Percentiles rank a stretch among this genome's conserved stretches.
phyloP scores from a whole-genome alignment of 2,113 vertebrate species.

The Otus sunia region DNA sequence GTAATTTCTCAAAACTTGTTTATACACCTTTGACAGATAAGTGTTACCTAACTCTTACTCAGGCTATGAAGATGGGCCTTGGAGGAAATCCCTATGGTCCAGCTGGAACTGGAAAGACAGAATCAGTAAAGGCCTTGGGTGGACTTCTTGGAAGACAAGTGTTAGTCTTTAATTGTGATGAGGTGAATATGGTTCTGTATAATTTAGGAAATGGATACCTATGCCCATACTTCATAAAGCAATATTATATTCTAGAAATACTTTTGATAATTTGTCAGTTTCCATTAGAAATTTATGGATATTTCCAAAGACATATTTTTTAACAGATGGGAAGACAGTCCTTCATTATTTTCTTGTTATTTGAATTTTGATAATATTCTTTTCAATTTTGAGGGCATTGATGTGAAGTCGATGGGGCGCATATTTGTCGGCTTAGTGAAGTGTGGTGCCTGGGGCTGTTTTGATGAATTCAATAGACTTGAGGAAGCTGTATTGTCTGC shows the following conservation, averaged over 20 bases:
- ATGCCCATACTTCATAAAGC: neutral
- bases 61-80: slow-evolving; percentile 96
- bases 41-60: slow-evolving; percentile 95
- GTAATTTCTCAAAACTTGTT: slow-evolving; percentile 93
- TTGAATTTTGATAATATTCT: neutral
- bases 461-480: slow-evolving; percentile 96
- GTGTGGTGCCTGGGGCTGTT: slow-evolving; percentile 97
- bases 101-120: slow-evolving; percentile 96
- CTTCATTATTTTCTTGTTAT: neutral
- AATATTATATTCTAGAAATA: neutral
- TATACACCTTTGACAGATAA: slow-evolving; percentile 97
- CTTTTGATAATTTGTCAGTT: neutral
- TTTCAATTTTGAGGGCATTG: slow-evolving; percentile 86
- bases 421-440: slow-evolving; percentile 98
- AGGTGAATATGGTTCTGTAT: slow-evolving; percentile 78
- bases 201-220: neutral
- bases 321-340: neutral
- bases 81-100: slow-evolving; percentile 97
- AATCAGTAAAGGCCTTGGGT: slow-evolving; percentile 96
- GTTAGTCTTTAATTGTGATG: slow-evolving; percentile 98
- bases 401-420: slow-evolving; percentile 97
- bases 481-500: slow-evolving; percentile 95
- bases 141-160: slow-evolving; percentile 95
- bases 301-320: neutral
- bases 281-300: neutral